These are phyloP conservation scores for rat (Rattus norvegicus) DNA, from an alignment of 2,113 vertebrate species.

Conservation along the genomic window DNA sequence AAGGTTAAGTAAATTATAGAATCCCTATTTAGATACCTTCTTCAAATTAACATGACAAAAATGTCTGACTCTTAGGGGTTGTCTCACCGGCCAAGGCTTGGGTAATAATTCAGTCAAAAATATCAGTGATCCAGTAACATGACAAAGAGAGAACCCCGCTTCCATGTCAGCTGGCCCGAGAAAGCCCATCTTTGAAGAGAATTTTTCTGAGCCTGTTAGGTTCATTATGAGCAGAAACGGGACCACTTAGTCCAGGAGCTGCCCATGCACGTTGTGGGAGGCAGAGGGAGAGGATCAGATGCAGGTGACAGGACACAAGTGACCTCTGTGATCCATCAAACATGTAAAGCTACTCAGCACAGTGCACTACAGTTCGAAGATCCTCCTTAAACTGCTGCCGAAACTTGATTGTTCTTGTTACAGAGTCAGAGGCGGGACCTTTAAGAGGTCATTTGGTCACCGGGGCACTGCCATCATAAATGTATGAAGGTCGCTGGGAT, in stretches of 20 bases:
- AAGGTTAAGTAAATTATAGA: constrained; percentile 12
- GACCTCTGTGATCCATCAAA: neutral
- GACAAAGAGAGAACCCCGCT: neutral
- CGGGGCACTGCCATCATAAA: neutral
- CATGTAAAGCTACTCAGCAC: too few species aligned
- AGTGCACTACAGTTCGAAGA: neutral
- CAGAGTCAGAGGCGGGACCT: neutral
- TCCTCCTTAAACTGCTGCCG: neutral
- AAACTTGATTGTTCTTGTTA: neutral
- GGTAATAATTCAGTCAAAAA: neutral
- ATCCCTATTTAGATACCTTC: constrained; percentile 4
- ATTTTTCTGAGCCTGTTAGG: neutral
- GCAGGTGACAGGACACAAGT: neutral
- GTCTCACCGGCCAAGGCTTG: neutral
- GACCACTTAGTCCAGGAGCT: neutral
- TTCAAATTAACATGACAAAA: constrained; percentile 46
- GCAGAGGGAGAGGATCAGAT: neutral
- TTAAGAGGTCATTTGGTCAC: neutral
- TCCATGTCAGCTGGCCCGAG: neutral
- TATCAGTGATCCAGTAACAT: neutral
- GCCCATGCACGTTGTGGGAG: neutral
- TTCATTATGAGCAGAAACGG: neutral
- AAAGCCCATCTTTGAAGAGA: neutral
- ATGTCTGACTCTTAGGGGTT: constrained; percentile 29
- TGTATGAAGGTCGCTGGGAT: neutral